Percentiles rank a stretch among this genome's conserved stretches.
phyloP scores from a whole-genome alignment of 2,797 vertebrate genomes.

The Pteropus rufus region DNA sequence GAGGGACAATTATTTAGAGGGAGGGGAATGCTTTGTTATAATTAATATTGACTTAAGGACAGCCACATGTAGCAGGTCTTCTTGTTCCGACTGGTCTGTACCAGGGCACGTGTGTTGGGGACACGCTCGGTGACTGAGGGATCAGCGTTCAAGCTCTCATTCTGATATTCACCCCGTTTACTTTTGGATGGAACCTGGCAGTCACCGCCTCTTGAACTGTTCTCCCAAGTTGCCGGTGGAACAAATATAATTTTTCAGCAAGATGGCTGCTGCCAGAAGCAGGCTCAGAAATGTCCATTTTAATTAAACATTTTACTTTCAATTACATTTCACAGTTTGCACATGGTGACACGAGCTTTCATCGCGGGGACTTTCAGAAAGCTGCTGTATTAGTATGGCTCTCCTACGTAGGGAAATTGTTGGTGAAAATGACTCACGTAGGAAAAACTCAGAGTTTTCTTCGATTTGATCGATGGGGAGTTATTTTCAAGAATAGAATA shows the following conservation, averaged over 20 bases:
- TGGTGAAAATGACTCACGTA: not conserved
- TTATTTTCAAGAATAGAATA: not conserved
- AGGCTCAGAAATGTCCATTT: slow-evolving; percentile 76
- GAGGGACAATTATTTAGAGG: not conserved
- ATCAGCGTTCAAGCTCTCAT: not conserved
- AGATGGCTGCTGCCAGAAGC: slow-evolving; percentile 80
- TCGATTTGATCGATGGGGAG: not conserved
- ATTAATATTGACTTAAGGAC: slow-evolving; percentile 11
- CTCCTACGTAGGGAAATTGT: not conserved
- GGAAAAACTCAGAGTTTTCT: not conserved
- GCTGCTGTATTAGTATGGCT: not conserved
- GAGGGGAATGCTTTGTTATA: not conserved
- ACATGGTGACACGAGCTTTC: slow-evolving; percentile 48
- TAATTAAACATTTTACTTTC: slow-evolving; percentile 79
- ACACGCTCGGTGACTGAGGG: not conserved
- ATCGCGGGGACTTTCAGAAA: not conserved
- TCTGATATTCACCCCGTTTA: slow-evolving; percentile 34
- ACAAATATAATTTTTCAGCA: slow-evolving; percentile 75
- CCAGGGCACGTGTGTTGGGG: not conserved
- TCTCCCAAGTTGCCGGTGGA: slow-evolving; percentile 59
- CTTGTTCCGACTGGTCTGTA: not conserved
- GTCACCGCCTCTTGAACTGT: not conserved
- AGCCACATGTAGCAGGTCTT: not conserved
- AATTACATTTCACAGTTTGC: slow-evolving; percentile 77
- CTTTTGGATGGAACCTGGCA: slow-evolving; percentile 26